phyloP scores from a whole-genome alignment of 2,113 vertebrate species.

The Gulo gulo region DNA sequence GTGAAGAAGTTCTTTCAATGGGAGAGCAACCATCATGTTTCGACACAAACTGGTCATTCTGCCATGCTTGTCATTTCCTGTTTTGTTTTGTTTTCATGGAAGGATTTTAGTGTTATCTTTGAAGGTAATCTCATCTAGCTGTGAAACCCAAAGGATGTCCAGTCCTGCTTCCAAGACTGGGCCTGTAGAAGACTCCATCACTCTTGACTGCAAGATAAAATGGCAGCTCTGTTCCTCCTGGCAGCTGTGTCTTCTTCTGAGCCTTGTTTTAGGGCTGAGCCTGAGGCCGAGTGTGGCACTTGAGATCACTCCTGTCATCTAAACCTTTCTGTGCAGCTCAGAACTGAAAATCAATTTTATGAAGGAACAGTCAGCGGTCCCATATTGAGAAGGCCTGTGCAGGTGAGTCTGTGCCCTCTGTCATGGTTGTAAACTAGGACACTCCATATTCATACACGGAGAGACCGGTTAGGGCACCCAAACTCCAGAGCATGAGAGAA shows the following conservation, averaged over 20 bases:
- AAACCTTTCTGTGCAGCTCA: background rate
- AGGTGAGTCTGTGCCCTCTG: background rate
- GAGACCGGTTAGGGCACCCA: background rate
- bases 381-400: background rate
- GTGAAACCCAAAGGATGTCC: background rate
- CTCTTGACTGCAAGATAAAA: background rate
- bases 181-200: background rate
- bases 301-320: background rate
- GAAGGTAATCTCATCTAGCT: background rate
- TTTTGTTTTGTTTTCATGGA: background rate
- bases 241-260: background rate
- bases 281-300: background rate
- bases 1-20: background rate
- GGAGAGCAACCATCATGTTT: background rate
- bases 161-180: background rate
- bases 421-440: fast-evolving
- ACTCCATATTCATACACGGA: background rate
- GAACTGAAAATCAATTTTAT: constrained; percentile 34
- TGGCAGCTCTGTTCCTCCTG: background rate
- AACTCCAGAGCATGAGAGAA: background rate
- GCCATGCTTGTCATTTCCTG: background rate
- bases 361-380: background rate
- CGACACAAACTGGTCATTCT: background rate
- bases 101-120: background rate
- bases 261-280: background rate